Percentiles rank a stretch among this genome's conserved stretches.
Evolutionary conservation across 1,140 invertebrate species (phyloP).

Genomic region (Drosophila gunungcola): DNA sequence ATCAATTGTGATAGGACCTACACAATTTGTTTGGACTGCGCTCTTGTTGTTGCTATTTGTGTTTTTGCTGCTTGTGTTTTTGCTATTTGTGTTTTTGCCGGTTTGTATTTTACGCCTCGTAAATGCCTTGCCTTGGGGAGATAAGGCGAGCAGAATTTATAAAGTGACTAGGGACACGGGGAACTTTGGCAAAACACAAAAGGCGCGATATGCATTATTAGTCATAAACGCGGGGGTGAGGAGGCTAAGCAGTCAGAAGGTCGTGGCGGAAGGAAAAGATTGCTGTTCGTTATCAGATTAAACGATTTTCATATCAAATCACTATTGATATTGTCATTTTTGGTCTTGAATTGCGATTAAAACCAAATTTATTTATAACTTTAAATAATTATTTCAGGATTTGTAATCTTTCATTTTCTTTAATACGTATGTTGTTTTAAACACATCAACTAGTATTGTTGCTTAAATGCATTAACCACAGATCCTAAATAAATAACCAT

Average conservation of each 20-base stretch:
- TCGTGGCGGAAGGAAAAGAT: conserved; percentile 3
- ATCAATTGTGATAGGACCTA: conserved; percentile 60
- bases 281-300: neutral
- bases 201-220: conserved; percentile 45
- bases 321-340: neutral
- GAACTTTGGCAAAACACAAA: conserved; percentile 37
- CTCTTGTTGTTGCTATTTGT: conserved; percentile 26
- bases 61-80: conserved; percentile 25
- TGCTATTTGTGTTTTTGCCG: conserved; percentile 18
- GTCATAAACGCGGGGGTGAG: conserved; percentile 38
- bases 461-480: no score
- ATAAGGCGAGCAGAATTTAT: conserved; percentile 56
- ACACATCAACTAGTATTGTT: no score
- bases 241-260: conserved; percentile 40
- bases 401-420: no score
- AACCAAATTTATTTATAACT: neutral
- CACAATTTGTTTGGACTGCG: conserved; percentile 57
- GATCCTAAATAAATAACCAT: no score
- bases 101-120: conserved; percentile 17
- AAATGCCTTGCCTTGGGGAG: conserved; percentile 29
- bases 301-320: neutral
- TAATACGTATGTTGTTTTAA: no score
- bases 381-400: no score
- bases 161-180: conserved; percentile 50
- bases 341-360: neutral